Conservation (phyloP, 2,888 invertebrate genomes). For the Fissipunctia ypsillon region DNA sequence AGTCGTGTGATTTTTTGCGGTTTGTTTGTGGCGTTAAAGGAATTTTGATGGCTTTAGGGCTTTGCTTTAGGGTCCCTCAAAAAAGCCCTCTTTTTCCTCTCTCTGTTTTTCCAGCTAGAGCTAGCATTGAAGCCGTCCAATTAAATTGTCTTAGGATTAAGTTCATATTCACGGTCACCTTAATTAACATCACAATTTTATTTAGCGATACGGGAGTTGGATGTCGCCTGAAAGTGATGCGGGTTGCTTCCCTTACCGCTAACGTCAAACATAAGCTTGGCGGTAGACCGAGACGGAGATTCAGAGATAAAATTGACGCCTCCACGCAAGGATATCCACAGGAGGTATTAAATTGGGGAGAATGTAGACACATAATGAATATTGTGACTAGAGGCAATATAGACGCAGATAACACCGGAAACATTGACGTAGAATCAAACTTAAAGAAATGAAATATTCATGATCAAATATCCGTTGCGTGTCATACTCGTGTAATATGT, state of each 20-base stretch:
- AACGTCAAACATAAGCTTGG: constrained; percentile 28
- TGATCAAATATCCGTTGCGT: constrained; percentile 50
- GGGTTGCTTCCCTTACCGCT: constrained; percentile 1
- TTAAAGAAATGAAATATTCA: constrained; percentile 48
- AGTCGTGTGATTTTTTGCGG: constrained; percentile 67
- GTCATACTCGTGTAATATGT: constrained; percentile 56
- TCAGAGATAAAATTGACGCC: constrained; percentile 48
- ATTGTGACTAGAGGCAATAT: constrained; percentile 14
- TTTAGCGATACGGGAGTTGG: not conserved
- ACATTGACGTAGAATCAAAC: constrained; percentile 39
- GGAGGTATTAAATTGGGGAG: constrained; percentile 36
- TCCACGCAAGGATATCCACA: constrained; percentile 31
- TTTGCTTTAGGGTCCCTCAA: constrained; percentile 42
- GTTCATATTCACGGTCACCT: not conserved
- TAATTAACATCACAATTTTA: not conserved
- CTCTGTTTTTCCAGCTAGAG: not conserved
- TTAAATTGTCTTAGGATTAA: not conserved
- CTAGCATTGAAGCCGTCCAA: not conserved
- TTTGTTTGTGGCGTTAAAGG: constrained; percentile 65
- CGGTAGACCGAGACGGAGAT: constrained; percentile 49
- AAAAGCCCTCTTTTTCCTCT: not conserved
- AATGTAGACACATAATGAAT: constrained; percentile 20
- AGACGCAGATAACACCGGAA: constrained; percentile 18
- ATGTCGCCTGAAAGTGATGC: constrained; percentile 9
- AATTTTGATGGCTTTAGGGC: constrained; percentile 55